A percentile compares a stretch with the other conserved stretches of the same genome.
phyloP scores from a whole-genome alignment of 2,113 vertebrate genomes.

The Pangasianodon gigas region DNA sequence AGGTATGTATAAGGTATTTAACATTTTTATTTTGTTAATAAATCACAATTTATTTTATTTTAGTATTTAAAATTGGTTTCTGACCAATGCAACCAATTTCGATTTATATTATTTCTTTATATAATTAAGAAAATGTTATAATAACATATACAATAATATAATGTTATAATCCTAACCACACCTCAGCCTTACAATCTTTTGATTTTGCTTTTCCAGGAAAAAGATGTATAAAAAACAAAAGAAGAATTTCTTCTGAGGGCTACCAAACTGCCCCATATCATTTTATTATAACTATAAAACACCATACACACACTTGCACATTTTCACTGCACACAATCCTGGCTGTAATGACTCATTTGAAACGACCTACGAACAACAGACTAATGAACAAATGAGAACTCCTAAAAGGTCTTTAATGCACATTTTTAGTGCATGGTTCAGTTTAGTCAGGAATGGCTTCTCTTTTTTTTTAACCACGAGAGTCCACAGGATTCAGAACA shows the following conservation, averaged over 20 bases:
- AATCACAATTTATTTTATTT: background rate
- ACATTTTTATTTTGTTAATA: background rate
- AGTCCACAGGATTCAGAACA: slow-evolving; percentile 5
- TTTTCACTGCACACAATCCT: background rate
- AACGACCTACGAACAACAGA: slow-evolving; percentile 57
- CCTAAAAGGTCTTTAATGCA: background rate
- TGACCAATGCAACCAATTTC: background rate
- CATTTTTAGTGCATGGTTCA: background rate
- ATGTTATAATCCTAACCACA: background rate
- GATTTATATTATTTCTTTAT: background rate
- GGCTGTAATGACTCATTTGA: background rate
- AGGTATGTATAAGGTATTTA: background rate
- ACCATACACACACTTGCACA: background rate
- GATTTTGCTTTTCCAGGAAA: background rate
- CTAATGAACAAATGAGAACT: slow-evolving; percentile 55
- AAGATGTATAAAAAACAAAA: background rate
- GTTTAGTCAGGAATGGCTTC: background rate
- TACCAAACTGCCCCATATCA: background rate
- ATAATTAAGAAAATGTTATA: background rate
- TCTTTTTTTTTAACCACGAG: background rate
- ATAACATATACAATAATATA: background rate
- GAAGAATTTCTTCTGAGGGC: background rate
- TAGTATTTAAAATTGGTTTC: too few relatives aligned
- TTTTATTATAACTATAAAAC: background rate
- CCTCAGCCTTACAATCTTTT: background rate